These are phyloP conservation scores for Schizopygopsis malacanthus DNA, from an alignment of 2,797 vertebrate genomes.

Conservation along the genomic window DNA sequence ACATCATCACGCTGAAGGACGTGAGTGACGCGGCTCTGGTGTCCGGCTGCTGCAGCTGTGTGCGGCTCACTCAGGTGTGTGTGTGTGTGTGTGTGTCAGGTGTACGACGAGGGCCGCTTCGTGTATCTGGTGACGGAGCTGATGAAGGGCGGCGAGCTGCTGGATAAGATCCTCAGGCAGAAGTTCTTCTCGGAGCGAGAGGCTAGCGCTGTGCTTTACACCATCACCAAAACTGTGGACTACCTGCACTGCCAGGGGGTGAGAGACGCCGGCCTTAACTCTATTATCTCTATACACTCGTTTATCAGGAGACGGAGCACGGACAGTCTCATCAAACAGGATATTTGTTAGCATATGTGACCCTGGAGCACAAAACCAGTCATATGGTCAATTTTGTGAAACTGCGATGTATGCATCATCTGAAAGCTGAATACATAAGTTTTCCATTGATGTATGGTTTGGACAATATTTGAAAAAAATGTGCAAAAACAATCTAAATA, in stretches of 20 bases:
- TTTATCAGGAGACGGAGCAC: too few species aligned
- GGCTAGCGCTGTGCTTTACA: conserved; percentile 93
- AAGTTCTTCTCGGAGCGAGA: conserved; percentile 97
- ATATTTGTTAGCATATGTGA: too few species aligned
- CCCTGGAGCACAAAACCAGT: too few species aligned
- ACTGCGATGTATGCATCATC: too few species aligned
- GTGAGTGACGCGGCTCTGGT: conserved; percentile 75
- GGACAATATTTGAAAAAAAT: too few species aligned
- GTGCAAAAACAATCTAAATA: too few species aligned
- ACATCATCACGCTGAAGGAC: conserved; percentile 97
- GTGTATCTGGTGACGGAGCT: conserved; percentile 95
- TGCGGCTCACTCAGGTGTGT: conserved; percentile 17
- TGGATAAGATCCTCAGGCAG: conserved; percentile 93
- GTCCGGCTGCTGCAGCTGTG: not conserved
- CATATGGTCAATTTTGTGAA: too few species aligned
- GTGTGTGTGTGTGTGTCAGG: conserved; percentile 73
- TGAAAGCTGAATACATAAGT: too few species aligned
- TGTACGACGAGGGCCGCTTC: conserved; percentile 93
- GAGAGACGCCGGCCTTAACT: conserved; percentile 68
- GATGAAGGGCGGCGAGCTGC: conserved; percentile 96
- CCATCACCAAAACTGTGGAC: conserved; percentile 94
- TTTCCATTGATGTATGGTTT: too few species aligned
- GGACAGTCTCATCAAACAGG: too few species aligned
- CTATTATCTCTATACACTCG: not conserved
- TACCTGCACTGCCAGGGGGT: conserved; percentile 98